Evolutionary conservation across 1,140 invertebrate species (phyloP), one percentile per base, ranked within the genome.

Genomic region (Zophobas atratus): DNA sequence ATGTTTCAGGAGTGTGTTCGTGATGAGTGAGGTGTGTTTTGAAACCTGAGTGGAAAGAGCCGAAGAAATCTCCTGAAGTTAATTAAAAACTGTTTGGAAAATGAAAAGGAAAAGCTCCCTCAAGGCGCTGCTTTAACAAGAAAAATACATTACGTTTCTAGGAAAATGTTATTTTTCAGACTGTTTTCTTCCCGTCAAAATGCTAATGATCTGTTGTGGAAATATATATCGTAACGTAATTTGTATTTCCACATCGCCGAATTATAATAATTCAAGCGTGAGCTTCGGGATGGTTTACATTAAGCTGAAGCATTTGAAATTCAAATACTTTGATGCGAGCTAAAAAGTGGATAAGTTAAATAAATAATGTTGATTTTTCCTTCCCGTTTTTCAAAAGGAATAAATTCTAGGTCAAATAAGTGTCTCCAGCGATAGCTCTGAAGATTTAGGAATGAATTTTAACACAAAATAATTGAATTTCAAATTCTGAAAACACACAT

Each of bases 1-100:
- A 46, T 46, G 43, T 46, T 46, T 46, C 43, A 46, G 43, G 43
- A 46, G 43, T 46, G 43, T 46, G 43, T 46, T 46, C 43, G 43
- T 46, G 43, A 46, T 46, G 43, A 46, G 3, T 8, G 43, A 4
- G 43, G 3, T 8, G 43, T 46, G 43, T 46, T 46, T 46, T 46
- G 43, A 46, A 46, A 46, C 3, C 43, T 46, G 43, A 4, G 43
- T 8, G 43, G 43, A 46, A 46, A 46, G 43, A 3, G 43, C 43
- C 3, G 3, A 8, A 46, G 8, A 46, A 3, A 46, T 46, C 8
- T 8, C 43, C 3, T 46, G 8, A 3, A 46, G 43, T 8, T 4
- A 4, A 46, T 4, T 46, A 4, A 46, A 46, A 46, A 46, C 43
- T 46, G 43, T 46, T 46, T 46, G 43, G 43, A 8, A 46, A 46